Conservation (phyloP, 2,888 invertebrate species). For the Drosophila borealis region DNA sequence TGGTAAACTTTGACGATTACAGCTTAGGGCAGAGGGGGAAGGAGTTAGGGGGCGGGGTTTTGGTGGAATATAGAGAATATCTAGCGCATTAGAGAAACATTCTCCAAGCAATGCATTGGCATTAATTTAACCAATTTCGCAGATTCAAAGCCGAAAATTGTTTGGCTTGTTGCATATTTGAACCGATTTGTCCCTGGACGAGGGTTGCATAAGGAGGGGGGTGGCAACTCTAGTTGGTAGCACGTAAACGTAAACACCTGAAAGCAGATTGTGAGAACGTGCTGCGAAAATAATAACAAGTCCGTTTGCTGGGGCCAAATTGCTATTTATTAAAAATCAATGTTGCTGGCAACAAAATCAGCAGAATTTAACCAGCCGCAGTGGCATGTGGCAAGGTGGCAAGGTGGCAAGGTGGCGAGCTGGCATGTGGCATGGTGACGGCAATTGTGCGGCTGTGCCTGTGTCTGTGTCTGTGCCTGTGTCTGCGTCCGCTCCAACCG, state of each 20-base stretch:
- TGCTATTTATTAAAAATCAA: slow-evolving; percentile 79
- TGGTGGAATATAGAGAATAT: slow-evolving; percentile 18
- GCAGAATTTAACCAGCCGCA: slow-evolving; percentile 71
- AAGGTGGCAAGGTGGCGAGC: background rate
- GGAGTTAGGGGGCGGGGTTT: background rate
- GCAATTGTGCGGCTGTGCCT: slow-evolving; percentile 20
- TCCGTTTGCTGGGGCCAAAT: slow-evolving; percentile 68
- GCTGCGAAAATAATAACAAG: slow-evolving; percentile 67
- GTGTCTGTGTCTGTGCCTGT: background rate
- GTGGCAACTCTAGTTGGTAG: slow-evolving; percentile 3
- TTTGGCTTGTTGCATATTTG: slow-evolving; percentile 67
- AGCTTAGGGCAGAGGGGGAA: background rate
- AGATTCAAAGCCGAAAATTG: slow-evolving; percentile 22
- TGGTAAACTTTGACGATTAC: slow-evolving; percentile 9
- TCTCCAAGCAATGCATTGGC: slow-evolving; percentile 30
- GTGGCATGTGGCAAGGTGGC: slow-evolving; percentile 4
- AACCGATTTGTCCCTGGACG: slow-evolving; percentile 26
- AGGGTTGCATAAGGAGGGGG: background rate
- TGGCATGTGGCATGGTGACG: slow-evolving; percentile 9
- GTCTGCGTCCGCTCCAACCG: slow-evolving; percentile 27
- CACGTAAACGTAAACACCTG: slow-evolving; percentile 47
- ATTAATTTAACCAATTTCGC: slow-evolving; percentile 46
- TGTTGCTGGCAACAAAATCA: slow-evolving; percentile 72
- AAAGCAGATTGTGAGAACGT: slow-evolving; percentile 51
- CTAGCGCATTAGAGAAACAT: slow-evolving; percentile 41